A percentile compares a stretch with the other conserved stretches of the same genome.
Conservation (phyloP, 2,797 vertebrate genomes). For the Ctenopoma multispine region DNA sequence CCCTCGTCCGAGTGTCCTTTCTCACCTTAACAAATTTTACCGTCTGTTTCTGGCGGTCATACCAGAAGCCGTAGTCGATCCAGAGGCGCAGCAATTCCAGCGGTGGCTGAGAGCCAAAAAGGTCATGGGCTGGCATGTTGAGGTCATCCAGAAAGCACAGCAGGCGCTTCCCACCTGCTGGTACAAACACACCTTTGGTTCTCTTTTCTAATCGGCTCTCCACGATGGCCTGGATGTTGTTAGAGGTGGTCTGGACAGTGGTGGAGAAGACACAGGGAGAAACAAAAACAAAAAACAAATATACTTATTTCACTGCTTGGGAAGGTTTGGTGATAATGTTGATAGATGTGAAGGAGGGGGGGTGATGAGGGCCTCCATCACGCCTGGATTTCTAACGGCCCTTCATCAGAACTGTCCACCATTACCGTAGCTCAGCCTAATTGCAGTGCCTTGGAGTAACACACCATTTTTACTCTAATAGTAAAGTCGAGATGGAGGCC, state of each 20-base stretch:
- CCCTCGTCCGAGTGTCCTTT: not conserved
- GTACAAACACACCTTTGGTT: conserved; percentile 89
- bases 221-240: conserved; percentile 89
- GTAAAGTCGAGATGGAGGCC: conserved; percentile 34
- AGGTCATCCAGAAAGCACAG: conserved; percentile 92
- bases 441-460: conserved; percentile 39
- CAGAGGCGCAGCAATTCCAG: conserved; percentile 91
- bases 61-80: conserved; percentile 94
- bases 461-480: conserved; percentile 49
- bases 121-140: conserved; percentile 90
- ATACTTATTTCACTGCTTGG: not conserved
- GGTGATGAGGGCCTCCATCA: conserved; percentile 47
- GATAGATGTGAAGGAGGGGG: conserved; percentile 24
- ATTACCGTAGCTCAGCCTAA: conserved; percentile 56
- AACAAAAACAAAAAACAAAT: not conserved
- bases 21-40: conserved; percentile 89
- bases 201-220: conserved; percentile 91
- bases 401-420: conserved; percentile 44
- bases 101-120: conserved; percentile 91
- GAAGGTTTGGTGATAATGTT: conserved; percentile 18
- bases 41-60: conserved; percentile 87
- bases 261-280: conserved; percentile 1
- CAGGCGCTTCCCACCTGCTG: conserved; percentile 87
- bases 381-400: conserved; percentile 44
- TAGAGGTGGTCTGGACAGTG: conserved; percentile 86